phyloP scores from a whole-genome alignment of 2,888 invertebrate genomes.

The Drosophila cyrtoloma region DNA sequence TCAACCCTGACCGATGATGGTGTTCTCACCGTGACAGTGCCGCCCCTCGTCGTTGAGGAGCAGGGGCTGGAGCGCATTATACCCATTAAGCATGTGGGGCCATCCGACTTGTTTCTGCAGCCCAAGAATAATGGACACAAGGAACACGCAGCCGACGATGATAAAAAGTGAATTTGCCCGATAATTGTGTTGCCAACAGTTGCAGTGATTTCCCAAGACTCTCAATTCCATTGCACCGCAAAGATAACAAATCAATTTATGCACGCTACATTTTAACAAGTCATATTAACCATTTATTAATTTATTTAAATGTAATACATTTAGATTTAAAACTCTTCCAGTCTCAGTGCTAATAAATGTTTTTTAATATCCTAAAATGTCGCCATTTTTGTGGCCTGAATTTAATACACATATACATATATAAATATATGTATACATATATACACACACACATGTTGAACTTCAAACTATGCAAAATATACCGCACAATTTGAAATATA shows the following conservation, averaged over 20 bases:
- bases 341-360: constrained; percentile 65
- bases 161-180: constrained; percentile 33
- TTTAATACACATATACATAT: neutral
- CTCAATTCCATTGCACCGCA: constrained; percentile 56
- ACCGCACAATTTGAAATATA: neutral
- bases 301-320: constrained; percentile 34
- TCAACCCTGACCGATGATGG: constrained; percentile 93
- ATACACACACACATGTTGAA: neutral
- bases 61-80: constrained; percentile 73
- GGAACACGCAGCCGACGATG: constrained; percentile 37
- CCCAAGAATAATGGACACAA: constrained; percentile 50
- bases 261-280: constrained; percentile 54
- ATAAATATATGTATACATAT: neutral
- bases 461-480: neutral
- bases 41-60: constrained; percentile 82
- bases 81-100: constrained; percentile 78
- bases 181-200: constrained; percentile 8
- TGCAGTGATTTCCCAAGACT: constrained; percentile 71
- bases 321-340: constrained; percentile 40
- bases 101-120: constrained; percentile 77
- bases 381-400: neutral
- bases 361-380: constrained; percentile 41
- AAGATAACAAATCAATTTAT: constrained; percentile 30
- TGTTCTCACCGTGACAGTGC: constrained; percentile 90
- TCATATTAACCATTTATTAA: constrained; percentile 33